Percentiles rank a stretch among this genome's conserved stretches.
Evolutionary conservation across 2,888 invertebrate species (phyloP).

Genomic region (Leptinotarsa tumamoca): DNA sequence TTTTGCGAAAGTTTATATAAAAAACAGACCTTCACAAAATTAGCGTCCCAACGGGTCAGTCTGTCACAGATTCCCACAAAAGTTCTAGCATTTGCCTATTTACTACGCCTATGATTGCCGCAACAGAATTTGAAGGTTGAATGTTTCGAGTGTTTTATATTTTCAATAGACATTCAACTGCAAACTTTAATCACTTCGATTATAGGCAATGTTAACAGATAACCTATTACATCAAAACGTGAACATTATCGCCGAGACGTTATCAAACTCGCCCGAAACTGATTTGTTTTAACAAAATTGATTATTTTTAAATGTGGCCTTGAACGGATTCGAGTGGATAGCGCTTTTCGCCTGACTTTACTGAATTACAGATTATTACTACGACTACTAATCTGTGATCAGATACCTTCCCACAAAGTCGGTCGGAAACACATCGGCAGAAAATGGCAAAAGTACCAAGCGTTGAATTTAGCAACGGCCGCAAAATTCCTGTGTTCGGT

Average conservation of each 20-base stretch:
- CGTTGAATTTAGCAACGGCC: constrained; percentile 65
- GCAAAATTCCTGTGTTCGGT: constrained; percentile 67
- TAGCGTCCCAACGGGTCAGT: too few relatives aligned
- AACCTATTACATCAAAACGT: constrained; percentile 1
- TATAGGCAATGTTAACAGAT: constrained; percentile 6
- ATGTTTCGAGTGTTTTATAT: neutral
- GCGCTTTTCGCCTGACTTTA: neutral
- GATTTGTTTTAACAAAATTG: constrained; percentile 5
- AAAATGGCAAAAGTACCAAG: constrained; percentile 58
- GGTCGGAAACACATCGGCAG: neutral
- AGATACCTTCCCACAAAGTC: neutral
- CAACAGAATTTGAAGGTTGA: neutral
- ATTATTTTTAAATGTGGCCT: constrained; percentile 30
- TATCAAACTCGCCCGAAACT: constrained; percentile 6
- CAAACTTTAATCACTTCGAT: neutral
- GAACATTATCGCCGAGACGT: neutral
- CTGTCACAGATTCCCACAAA: neutral
- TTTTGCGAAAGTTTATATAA: too few relatives aligned
- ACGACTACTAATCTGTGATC: neutral
- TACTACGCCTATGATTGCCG: neutral
- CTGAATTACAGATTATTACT: too few relatives aligned
- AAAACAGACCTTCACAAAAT: too few relatives aligned
- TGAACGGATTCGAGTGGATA: constrained; percentile 10
- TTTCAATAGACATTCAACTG: neutral
- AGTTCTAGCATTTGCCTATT: too few relatives aligned